A percentile compares a stretch with the other conserved stretches of the same genome.
These are phyloP conservation scores for Chrysopa pallens DNA, from an alignment of 1,140 invertebrate genomes.

Conservation along the genomic window DNA sequence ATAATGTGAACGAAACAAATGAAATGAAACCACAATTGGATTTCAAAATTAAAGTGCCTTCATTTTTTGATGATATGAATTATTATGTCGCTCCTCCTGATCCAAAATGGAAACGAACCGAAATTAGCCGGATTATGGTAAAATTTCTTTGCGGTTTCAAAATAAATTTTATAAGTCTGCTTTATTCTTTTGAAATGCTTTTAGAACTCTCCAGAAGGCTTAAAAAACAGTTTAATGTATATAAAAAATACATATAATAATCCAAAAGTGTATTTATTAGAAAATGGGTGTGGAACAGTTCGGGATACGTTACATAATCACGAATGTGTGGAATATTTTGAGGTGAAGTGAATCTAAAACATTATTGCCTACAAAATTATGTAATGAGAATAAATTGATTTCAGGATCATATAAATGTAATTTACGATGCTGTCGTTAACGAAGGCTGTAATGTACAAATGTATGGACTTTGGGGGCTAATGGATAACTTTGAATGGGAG, in stretches of 20 bases:
- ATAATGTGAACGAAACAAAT: too few relatives aligned
- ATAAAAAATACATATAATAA: slow-evolving; percentile 33
- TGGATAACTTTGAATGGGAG: slow-evolving; percentile 68
- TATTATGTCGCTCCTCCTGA: too few relatives aligned
- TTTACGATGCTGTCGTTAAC: slow-evolving; percentile 11
- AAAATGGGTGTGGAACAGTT: slow-evolving; percentile 35
- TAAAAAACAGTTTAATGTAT: slow-evolving; percentile 31
- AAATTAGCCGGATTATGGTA: too few relatives aligned
- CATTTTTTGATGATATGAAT: too few relatives aligned
- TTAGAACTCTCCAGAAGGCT: too few relatives aligned
- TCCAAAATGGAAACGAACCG: too few relatives aligned
- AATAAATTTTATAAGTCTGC: too few relatives aligned
- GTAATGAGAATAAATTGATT: neutral
- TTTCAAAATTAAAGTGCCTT: too few relatives aligned
- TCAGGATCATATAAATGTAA: slow-evolving; percentile 18
- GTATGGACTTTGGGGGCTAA: slow-evolving; percentile 52
- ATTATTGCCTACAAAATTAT: neutral
- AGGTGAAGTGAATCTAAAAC: slow-evolving; percentile 14
- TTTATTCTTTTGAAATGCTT: too few relatives aligned
- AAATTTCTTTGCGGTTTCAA: too few relatives aligned
- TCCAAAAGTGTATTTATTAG: slow-evolving; percentile 32
- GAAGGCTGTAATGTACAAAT: slow-evolving; percentile 41
- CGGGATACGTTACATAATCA: slow-evolving; percentile 24
- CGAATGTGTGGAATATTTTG: slow-evolving; percentile 26
- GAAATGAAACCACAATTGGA: too few relatives aligned